These are phyloP conservation scores for Cantharis lateralis DNA, from an alignment of 2,888 invertebrate genomes.

Conservation along the genomic window DNA sequence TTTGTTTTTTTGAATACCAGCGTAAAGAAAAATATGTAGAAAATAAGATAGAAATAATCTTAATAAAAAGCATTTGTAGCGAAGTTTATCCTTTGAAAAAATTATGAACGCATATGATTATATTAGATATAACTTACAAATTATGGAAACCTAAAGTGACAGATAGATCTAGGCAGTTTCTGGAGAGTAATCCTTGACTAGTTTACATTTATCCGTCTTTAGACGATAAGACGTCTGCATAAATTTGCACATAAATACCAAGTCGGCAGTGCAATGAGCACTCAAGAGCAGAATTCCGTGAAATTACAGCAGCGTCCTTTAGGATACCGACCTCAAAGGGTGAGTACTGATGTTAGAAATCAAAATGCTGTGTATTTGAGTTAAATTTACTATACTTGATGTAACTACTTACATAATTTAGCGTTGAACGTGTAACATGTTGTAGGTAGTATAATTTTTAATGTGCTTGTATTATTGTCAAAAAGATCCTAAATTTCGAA, in stretches of 20 bases:
- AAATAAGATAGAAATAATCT: too few relatives aligned
- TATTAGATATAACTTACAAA: not conserved
- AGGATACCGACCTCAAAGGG: constrained; percentile 17
- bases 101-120: not conserved
- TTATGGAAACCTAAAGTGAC: constrained; percentile 22
- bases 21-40: too few relatives aligned
- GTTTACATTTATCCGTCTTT: constrained; percentile 33
- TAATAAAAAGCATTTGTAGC: too few relatives aligned
- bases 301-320: constrained; percentile 20
- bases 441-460: not conserved
- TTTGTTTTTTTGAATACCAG: too few relatives aligned
- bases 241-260: constrained; percentile 34
- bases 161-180: constrained; percentile 17
- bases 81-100: not conserved
- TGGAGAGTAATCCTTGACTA: constrained; percentile 25
- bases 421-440: not conserved
- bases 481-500: not conserved
- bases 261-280: constrained; percentile 26
- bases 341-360: constrained; percentile 13
- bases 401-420: not conserved
- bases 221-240: constrained; percentile 33
- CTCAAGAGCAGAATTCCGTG: constrained; percentile 25
- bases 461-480: not conserved
- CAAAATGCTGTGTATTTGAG: constrained; percentile 8
- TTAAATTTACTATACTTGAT: not conserved